Conservation (phyloP, 2,888 invertebrate species). For the Philopedon plagiatum region DNA sequence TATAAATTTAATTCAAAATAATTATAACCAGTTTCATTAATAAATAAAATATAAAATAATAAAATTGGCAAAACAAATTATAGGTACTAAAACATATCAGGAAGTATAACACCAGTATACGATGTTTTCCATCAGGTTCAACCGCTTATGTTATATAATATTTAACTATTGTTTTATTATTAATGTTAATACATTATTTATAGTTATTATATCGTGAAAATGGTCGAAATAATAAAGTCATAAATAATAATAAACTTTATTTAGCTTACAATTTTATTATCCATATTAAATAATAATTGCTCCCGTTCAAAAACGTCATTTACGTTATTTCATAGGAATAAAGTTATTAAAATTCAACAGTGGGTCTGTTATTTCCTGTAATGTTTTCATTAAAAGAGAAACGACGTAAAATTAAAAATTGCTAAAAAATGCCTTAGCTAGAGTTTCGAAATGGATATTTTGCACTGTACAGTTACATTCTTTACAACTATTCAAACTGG, state of each 20-base stretch:
- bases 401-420: not conserved
- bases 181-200: not conserved
- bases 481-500: not conserved
- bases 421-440: not conserved
- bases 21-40: not conserved
- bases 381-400: not conserved
- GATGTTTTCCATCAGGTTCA: not conserved
- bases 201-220: not conserved
- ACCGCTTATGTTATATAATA: not conserved
- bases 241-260: not conserved
- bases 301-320: not conserved
- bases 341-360: not conserved
- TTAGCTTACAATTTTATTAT: conserved; percentile 6
- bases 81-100: not conserved
- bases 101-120: not conserved
- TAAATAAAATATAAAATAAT: not conserved
- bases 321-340: not conserved
- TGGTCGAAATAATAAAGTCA: not conserved
- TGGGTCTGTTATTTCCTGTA: not conserved
- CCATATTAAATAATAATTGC: not conserved
- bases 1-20: not conserved
- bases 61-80: not conserved
- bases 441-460: not conserved
- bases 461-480: not conserved
- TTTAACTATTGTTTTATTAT: not conserved